A percentile compares a stretch with the other conserved stretches of the same genome.
Conservation (phyloP, 2,888 invertebrate genomes). For the Callyntrura sp. region DNA sequence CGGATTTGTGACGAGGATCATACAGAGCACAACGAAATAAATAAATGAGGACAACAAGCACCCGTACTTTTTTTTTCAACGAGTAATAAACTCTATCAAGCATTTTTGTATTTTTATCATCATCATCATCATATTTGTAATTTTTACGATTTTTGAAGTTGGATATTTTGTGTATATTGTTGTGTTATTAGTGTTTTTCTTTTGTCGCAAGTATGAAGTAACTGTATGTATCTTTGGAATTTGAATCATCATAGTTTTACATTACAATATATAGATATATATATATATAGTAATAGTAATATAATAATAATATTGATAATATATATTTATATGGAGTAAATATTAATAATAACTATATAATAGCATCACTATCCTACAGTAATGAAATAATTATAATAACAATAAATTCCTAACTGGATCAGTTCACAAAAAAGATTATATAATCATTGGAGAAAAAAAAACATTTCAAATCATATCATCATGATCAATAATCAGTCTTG, state of each 20-base stretch:
- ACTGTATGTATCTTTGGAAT: slow-evolving; percentile 79
- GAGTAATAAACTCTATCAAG: slow-evolving; percentile 77
- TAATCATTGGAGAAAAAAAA: slow-evolving; percentile 67
- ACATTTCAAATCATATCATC: slow-evolving; percentile 81
- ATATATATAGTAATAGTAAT: slow-evolving; percentile 22
- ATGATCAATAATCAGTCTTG: slow-evolving; percentile 84
- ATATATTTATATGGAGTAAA: too few relatives aligned
- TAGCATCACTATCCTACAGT: too few relatives aligned
- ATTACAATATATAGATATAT: slow-evolving; percentile 45
- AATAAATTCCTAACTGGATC: slow-evolving; percentile 77
- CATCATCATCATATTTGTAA: slow-evolving; percentile 56
- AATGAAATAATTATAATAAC: slow-evolving; percentile 45
- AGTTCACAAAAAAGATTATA: slow-evolving; percentile 79
- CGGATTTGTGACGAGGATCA: too few relatives aligned
- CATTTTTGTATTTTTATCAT: slow-evolving; percentile 76
- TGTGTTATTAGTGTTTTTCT: slow-evolving; percentile 68
- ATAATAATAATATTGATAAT: too few relatives aligned
- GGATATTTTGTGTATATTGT: slow-evolving; percentile 58
- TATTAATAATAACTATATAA: not conserved
- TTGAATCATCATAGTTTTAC: slow-evolving; percentile 80
- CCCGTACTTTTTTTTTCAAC: slow-evolving; percentile 48
- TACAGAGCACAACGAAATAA: too few relatives aligned
- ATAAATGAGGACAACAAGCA: not conserved
- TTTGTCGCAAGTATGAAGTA: slow-evolving; percentile 27
- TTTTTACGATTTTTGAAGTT: slow-evolving; percentile 66